These are phyloP conservation scores for Apis cerana DNA, from an alignment of 1,140 invertebrate genomes.

Conservation along the genomic window DNA sequence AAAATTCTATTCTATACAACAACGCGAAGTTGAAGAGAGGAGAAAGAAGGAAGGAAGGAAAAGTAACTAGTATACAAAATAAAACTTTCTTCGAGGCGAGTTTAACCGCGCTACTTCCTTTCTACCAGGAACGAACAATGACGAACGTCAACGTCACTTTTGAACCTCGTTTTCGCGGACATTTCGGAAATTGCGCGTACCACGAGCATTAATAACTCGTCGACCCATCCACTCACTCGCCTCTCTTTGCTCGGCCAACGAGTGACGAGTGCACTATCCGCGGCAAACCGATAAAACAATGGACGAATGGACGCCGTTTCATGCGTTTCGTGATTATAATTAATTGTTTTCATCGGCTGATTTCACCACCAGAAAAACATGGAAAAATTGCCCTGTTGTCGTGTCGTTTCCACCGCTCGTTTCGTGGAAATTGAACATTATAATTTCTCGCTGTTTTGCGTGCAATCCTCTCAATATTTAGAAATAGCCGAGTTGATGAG, in stretches of 20 bases:
- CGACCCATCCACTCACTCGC: not conserved
- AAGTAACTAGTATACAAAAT: not conserved
- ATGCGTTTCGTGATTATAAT: conserved; percentile 18
- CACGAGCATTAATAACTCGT: conserved; percentile 23
- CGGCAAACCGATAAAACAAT: not conserved
- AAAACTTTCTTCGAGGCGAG: conserved; percentile 6
- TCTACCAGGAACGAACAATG: conserved; percentile 15
- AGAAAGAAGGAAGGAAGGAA: not conserved
- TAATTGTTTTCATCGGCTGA: conserved; percentile 14
- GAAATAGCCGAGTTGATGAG: no score
- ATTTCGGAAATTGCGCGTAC: conserved; percentile 24
- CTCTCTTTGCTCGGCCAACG: not conserved
- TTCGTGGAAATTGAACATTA: no score
- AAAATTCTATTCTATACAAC: no score
- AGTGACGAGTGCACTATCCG: not conserved
- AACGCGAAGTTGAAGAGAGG: no score
- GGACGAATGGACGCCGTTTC: not conserved
- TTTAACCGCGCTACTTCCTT: not conserved
- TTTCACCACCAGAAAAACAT: not conserved
- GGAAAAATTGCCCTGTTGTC: not conserved
- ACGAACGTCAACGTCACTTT: not conserved
- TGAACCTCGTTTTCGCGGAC: not conserved
- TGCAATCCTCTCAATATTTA: no score
- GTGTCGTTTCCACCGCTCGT: no score
- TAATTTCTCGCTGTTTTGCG: no score